Evolutionary conservation across 2,888 invertebrate species (phyloP), one percentile per base, ranked within the genome.

Genomic region (Kryphioiulus occultus): DNA sequence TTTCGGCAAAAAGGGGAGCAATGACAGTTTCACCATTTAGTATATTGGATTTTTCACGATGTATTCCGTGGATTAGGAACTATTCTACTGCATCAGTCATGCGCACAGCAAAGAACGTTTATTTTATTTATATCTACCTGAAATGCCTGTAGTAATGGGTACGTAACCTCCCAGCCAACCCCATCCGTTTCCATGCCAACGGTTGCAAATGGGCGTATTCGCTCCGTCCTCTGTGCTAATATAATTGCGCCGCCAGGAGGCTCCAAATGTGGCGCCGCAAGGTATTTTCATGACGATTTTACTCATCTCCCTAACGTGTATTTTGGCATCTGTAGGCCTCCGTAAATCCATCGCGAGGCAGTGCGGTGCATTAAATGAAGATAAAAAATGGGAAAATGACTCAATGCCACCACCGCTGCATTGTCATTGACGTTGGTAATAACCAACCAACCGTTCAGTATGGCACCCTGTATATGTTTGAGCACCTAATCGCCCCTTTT

Each of bases 301-400:
- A 32, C 78, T 78, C 78, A 78, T 78, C 78, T 78, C 78, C 78
- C 78, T 4, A 78, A 78, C 78, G 78, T 78, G 78, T 78, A 78
- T 78, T 78, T 78, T 78, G 78, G 78, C 78, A 78, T 78, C 78
- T 78, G 78, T 78, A 78, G 78, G 78, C 78, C 78, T 78, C 78
- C 78, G 78, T 78, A 78, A 78, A 78, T 78, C 78, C 78, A 78
- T 78, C 78, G 59, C 59, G 22, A 68, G n/a, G 59, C 9, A 68
- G 22, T 22, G 59, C 22, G 30, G 78, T 30, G 78, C 78, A 78
- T 78, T 78, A 78, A 78, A 78, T 78, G 78, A 78, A 15, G 78
- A 30, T 78, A 78, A 78, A 78, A 78, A 78, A 78, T 78, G 3
- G 78, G 30, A 78, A 26, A 78, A 78, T 78, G 78, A 78, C 78